phyloP scores from a whole-genome alignment of 2,797 vertebrate species.

The Darevskia nairensis region DNA sequence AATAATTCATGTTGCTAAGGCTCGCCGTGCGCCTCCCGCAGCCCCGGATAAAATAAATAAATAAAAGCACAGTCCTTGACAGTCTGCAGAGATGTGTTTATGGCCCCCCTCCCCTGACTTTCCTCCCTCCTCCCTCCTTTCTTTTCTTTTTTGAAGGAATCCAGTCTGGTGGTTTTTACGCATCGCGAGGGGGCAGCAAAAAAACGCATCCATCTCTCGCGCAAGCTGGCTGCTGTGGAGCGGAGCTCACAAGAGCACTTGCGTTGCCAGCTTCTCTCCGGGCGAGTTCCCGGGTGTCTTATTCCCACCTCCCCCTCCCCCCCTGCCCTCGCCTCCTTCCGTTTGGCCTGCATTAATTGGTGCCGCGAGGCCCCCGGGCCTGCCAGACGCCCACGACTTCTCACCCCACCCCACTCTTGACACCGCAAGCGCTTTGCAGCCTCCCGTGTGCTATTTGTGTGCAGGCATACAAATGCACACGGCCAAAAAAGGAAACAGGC shows the following conservation, averaged over 20 bases:
- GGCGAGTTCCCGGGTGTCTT: not conserved
- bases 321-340: not conserved
- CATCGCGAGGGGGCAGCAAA: slow-evolving; percentile 26
- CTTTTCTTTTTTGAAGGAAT: not conserved
- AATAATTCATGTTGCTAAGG: slow-evolving; percentile 14
- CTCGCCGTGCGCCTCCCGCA: not conserved
- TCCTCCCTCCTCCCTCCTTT: no score
- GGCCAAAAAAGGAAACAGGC: not conserved
- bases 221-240: not conserved
- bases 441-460: not conserved
- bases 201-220: no score
- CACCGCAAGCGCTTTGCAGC: not conserved
- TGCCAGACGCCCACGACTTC: not conserved
- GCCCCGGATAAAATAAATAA: not conserved
- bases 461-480: not conserved
- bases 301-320: not conserved
- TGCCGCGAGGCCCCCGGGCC: not conserved
- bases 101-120: not conserved
- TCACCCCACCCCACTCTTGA: not conserved
- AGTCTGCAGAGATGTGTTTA: not conserved
- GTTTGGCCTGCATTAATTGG: slow-evolving; percentile 16
- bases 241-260: not conserved
- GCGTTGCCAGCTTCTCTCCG: not conserved
- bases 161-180: not conserved
- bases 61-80: not conserved